Percentiles rank a stretch among this genome's conserved stretches.
phyloP scores from a whole-genome alignment of 2,113 vertebrate species.

The Addax nasomaculatus region DNA sequence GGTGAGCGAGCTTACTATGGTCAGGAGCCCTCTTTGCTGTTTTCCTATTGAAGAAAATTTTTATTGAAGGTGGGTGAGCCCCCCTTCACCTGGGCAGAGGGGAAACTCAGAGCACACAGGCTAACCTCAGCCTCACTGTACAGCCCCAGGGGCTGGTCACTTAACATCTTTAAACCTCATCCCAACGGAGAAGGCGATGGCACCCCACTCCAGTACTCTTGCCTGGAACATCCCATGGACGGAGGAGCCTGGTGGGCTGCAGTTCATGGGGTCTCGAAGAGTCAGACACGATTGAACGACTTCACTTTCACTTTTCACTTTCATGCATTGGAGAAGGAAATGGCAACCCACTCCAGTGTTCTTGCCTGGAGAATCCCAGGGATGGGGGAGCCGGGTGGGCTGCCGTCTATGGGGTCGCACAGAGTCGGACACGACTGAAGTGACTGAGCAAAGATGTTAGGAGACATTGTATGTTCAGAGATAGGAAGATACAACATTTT shows the following conservation, averaged over 20 bases:
- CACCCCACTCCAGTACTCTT: too few relatives aligned
- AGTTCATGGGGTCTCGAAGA: too few relatives aligned
- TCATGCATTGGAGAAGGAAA: too few relatives aligned
- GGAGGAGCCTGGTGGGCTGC: too few relatives aligned
- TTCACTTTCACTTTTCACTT: too few relatives aligned
- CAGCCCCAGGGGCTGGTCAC: not conserved
- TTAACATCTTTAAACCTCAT: not conserved
- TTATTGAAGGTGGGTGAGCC: not conserved
- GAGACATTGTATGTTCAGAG: not conserved
- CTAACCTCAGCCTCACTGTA: not conserved
- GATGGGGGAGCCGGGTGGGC: too few relatives aligned
- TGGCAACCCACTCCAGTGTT: too few relatives aligned
- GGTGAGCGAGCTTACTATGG: not conserved
- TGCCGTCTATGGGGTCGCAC: too few relatives aligned
- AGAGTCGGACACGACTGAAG: too few relatives aligned
- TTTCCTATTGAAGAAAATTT: not conserved
- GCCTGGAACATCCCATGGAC: too few relatives aligned
- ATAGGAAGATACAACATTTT: not conserved
- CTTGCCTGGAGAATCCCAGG: too few relatives aligned
- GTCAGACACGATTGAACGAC: too few relatives aligned
- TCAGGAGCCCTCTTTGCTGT: accelerated
- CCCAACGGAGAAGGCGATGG: not conserved
- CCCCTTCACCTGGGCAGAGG: not conserved
- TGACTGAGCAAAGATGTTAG: not conserved
- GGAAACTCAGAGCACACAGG: not conserved